Evolutionary conservation across 2,113 vertebrate species (phyloP).

Genomic region (Podarcis raffonei): DNA sequence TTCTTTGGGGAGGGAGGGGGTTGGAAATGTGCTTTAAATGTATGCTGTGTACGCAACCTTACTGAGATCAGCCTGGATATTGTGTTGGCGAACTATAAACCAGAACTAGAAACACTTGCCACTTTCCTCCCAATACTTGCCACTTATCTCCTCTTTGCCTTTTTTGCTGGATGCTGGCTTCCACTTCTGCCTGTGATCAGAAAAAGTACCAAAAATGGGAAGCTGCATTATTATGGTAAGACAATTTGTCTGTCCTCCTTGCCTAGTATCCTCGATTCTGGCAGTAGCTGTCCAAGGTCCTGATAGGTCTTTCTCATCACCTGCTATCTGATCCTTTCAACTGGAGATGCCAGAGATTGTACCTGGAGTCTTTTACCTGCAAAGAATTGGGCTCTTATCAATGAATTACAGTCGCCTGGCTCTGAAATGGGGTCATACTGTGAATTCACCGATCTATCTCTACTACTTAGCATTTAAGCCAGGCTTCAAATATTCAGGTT

Average conservation of each 20-base stretch:
- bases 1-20: too few species aligned
- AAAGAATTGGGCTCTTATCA: background rate
- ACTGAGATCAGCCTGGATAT: too few species aligned
- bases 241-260: background rate
- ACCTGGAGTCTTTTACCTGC: background rate
- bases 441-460: background rate
- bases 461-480: background rate
- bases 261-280: too few species aligned
- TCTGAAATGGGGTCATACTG: background rate
- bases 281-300: too few species aligned
- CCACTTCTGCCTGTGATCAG: background rate
- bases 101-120: too few species aligned
- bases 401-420: background rate
- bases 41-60: too few species aligned
- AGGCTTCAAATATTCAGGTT: background rate
- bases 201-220: background rate
- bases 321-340: background rate
- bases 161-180: background rate
- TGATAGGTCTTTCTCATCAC: too few species aligned
- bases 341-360: background rate
- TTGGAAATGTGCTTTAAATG: too few species aligned
- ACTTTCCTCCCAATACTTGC: too few species aligned
- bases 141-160: background rate
- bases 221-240: too few species aligned
- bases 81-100: too few species aligned